These are phyloP conservation scores for Catalaphyllia jardinei DNA, from an alignment of 64 coral and sea anemone species.

Conservation along the genomic window DNA sequence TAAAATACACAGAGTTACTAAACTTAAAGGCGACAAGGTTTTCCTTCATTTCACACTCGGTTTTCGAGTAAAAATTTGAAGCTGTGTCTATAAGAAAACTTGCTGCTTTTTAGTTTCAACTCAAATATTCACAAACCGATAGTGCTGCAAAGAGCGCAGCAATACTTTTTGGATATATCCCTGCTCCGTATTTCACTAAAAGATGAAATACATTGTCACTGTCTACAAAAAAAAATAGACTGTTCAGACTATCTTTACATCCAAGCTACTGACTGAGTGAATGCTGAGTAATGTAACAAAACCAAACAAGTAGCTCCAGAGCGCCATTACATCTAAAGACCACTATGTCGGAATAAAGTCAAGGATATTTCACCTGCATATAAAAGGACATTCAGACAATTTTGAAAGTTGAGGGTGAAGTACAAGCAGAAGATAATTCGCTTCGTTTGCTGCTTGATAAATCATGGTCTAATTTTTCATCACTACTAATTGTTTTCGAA, in stretches of 20 bases:
- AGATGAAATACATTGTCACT: slow-evolving; percentile 3
- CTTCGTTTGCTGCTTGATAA: no score
- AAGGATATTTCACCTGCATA: not conserved
- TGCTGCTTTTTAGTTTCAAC: slow-evolving; percentile 17
- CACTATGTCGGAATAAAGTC: not conserved
- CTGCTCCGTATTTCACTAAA: not conserved
- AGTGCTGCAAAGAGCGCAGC: not conserved
- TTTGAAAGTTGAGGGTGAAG: not conserved
- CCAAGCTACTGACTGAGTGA: no score
- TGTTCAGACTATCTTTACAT: no score
- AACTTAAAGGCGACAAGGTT: not conserved
- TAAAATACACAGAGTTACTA: not conserved
- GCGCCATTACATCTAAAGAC: no score
- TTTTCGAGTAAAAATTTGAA: no score
- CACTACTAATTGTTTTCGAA: no score
- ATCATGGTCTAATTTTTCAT: no score
- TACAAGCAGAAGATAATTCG: no score
- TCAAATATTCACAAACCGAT: slow-evolving; percentile 3
- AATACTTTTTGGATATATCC: not conserved
- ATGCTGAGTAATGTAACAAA: no score
- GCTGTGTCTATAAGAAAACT: not conserved
- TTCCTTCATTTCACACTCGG: no score
- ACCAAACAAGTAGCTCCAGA: no score
- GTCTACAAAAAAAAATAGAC: not conserved
- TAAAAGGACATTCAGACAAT: not conserved